phyloP scores from a whole-genome alignment of 2,888 invertebrate species.

The Catotricha subobsoleta region DNA sequence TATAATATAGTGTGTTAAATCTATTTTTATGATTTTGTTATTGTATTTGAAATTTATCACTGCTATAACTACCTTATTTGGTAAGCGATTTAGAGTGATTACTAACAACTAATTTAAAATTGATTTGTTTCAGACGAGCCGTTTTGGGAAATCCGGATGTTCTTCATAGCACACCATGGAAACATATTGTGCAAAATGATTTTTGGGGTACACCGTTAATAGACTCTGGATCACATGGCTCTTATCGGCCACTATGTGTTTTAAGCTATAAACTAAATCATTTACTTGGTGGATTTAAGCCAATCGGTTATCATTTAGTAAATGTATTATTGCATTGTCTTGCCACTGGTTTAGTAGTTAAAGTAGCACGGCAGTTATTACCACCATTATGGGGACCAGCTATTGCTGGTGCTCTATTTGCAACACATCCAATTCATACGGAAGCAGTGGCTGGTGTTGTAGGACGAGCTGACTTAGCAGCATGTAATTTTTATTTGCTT shows the following conservation, averaged over 20 bases:
- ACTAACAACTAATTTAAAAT: too few relatives aligned
- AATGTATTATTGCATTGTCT: slow-evolving; percentile 74
- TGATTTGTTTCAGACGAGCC: slow-evolving; percentile 62
- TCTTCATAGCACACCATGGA: slow-evolving; percentile 64
- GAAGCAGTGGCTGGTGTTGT: slow-evolving; percentile 94
- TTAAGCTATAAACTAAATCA: slow-evolving; percentile 74
- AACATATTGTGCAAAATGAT: slow-evolving; percentile 72
- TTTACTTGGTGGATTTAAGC: slow-evolving; percentile 55
- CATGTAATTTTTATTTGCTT: slow-evolving; percentile 76
- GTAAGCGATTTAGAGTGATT: too few relatives aligned
- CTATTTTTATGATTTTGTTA: too few relatives aligned
- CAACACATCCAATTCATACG: slow-evolving; percentile 89
- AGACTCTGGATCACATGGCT: slow-evolving; percentile 90
- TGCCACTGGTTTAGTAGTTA: slow-evolving; percentile 67
- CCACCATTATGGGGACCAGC: slow-evolving; percentile 50
- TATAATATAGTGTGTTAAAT: too few relatives aligned
- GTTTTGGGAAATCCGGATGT: slow-evolving; percentile 90
- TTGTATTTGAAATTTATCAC: too few relatives aligned
- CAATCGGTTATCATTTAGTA: slow-evolving; percentile 69
- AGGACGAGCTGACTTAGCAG: slow-evolving; percentile 84
- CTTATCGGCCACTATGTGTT: slow-evolving; percentile 84
- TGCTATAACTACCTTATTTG: too few relatives aligned
- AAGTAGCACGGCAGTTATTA: slow-evolving; percentile 51
- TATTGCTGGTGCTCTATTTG: slow-evolving; percentile 72
- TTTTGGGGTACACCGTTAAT: slow-evolving; percentile 95